Base-by-base conservation (phyloP, 2,888 invertebrate species). In the Tholera decimalis region DNA sequence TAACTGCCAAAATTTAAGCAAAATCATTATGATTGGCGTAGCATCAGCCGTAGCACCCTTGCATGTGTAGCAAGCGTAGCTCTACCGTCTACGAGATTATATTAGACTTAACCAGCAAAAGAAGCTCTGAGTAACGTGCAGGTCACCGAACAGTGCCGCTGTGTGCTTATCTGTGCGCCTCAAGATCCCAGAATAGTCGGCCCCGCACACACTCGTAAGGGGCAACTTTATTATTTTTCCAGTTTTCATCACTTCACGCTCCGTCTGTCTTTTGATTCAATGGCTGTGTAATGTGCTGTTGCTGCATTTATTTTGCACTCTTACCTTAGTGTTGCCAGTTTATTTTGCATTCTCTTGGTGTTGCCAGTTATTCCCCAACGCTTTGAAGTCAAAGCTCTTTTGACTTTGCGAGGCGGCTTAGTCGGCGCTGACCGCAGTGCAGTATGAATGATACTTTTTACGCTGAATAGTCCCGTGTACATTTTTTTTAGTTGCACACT, bases 301-400 rank as follows among this genome's bases (percentile, higher is more conserved):
- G 93, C 88, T 84, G 89, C 93, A 94, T 95, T 95, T 95, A 94
- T 94, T 95, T 94, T 95, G 90, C 93, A 91, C 93, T 93, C 91
- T 92, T 88, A 85, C 88, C 84, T 86, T 85, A 84, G 88, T 87
- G 90, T 82, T 89, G 88, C 85, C 83, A 88, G 91, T 92, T 90
- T 92, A 92, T 92, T 92, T 92, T 91, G 87, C 90, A 92, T 89
- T 92, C 93, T 91, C 90, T 91, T 89, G 85, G 89, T 90, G 90
- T 85, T 90, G 90, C 88, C 91, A 92, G 93, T 93, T 91, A 92
- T 91, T 91, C 89, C 86, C 79, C 85, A 83, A 79, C 89, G 89
- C 95, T 95, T 95, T 95, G 95, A 95, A 92, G 93, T 93, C 89
- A 92, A 93, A 92, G 92, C 91, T 90, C 94, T 92, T 93, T 95